Conservation (phyloP, 2,888 invertebrate species). For the Capitulum mitella region DNA sequence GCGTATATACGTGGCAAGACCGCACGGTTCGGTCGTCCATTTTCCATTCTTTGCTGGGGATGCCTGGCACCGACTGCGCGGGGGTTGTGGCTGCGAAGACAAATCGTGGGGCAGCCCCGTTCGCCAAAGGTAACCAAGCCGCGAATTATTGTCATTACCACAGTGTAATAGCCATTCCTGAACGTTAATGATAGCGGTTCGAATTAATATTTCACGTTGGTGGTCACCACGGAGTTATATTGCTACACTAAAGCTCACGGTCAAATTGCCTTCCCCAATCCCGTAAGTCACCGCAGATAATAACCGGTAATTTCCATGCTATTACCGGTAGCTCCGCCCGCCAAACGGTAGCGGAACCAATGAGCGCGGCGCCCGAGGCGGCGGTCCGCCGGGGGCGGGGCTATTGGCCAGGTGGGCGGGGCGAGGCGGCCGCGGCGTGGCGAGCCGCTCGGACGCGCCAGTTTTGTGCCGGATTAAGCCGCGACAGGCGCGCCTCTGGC, state of each 20-base stretch:
- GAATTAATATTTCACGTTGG: slow-evolving; percentile 17
- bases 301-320: not conserved
- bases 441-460: not conserved
- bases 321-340: slow-evolving; percentile 6
- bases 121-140: slow-evolving; percentile 14
- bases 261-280: not conserved
- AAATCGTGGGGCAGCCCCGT: not conserved
- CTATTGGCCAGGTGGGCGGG: not conserved
- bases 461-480: slow-evolving; percentile 14
- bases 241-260: not conserved
- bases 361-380: not conserved
- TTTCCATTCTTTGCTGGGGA: not conserved
- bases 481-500: not conserved
- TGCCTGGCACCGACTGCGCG: not conserved
- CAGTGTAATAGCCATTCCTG: slow-evolving; percentile 18
- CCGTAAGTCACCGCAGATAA: slow-evolving; percentile 23
- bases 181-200: slow-evolving; percentile 19
- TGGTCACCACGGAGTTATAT: not conserved
- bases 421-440: not conserved
- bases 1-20: too few species aligned
- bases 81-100: not conserved
- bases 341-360: not conserved
- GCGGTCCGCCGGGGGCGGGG: not conserved
- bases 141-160: slow-evolving; percentile 21
- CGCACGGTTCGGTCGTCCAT: not conserved